Base-by-base conservation (phyloP, 2,888 invertebrate genomes). In the Hirtodrosophila confusa region DNA sequence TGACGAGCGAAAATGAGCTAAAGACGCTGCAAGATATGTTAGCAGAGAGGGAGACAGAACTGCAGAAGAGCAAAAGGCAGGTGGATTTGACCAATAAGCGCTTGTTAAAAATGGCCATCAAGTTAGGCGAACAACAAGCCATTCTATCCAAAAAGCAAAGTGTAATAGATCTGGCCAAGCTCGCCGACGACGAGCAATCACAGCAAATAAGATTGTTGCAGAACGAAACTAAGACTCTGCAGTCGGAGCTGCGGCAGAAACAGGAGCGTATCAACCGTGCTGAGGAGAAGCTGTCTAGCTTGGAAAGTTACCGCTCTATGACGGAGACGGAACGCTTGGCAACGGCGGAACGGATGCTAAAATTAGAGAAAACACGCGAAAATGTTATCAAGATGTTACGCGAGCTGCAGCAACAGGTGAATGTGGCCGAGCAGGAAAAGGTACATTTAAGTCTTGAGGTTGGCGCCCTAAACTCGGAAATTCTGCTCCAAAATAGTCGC, bases 361-460 rank as follows among this genome's bases (percentile, higher is more conserved):
- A 71, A 51, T 70, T 88, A 8, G 88, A 90, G 55, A 86, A 85
- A 65, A 63, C 71, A 40, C 79, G 83, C 8, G 62, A 76, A 1
- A 44, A 60, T 8, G 62, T 80, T 11, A 85, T 89, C 5, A 80
- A 80, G 9, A 86, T 78, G 51, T 44, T 80, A 23, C 75, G 82
- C 0, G 77, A 86, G 44, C 64, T 90, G 7, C 62, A 70, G 3
- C 61, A 75, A 3, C 72, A 85, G 10, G 44, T 89, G 4, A 62
- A 64, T 17, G 58, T 50, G 2, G 44, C 71, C 1, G 89, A 91
- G 41, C 58, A 77, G n/a, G 55, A 66, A 5, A 87, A 86, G 55
- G 78, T 86, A 4, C 66, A 69, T 23, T 64, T 90, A 7, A 78
- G 75, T 51, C 62, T 78, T 5, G 89, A 91, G 61, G 69, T 90